Evolutionary conservation across 2,888 invertebrate species (phyloP).

Genomic region (Ectemnius cavifrons): DNA sequence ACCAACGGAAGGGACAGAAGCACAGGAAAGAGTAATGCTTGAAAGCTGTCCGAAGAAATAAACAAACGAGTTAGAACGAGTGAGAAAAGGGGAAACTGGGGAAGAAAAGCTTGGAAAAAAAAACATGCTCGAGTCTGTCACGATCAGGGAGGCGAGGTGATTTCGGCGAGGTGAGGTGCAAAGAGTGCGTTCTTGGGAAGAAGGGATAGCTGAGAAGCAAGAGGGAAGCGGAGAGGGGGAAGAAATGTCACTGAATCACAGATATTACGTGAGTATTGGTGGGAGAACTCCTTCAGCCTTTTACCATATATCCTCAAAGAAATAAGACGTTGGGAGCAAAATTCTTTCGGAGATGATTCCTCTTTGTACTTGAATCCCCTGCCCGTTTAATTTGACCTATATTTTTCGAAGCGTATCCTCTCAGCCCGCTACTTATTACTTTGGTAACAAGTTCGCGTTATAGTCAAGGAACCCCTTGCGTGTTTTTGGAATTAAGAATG

Average conservation of each 20-base stretch:
- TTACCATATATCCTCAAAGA: too few species aligned
- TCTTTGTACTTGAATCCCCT: too few species aligned
- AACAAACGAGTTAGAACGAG: not conserved
- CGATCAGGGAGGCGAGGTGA: too few species aligned
- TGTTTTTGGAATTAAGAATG: too few species aligned
- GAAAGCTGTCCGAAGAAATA: not conserved
- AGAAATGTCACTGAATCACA: slow-evolving; percentile 76
- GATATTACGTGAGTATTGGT: slow-evolving; percentile 74
- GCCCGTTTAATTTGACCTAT: too few species aligned
- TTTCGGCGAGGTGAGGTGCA: not conserved
- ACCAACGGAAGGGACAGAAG: slow-evolving; percentile 44
- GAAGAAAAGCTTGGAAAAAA: not conserved
- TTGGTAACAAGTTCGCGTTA: too few species aligned
- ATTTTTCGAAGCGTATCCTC: too few species aligned
- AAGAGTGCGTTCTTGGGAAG: not conserved
- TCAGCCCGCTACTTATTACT: too few species aligned
- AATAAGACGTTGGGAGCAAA: too few species aligned
- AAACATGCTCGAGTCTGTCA: not conserved
- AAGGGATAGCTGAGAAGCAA: not conserved
- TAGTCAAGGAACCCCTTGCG: too few species aligned
- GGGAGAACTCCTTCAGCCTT: not conserved
- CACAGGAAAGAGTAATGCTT: slow-evolving; percentile 54
- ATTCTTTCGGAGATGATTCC: too few species aligned
- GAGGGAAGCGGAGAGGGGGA: not conserved
- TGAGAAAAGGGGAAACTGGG: not conserved